These are phyloP conservation scores for Colaptes auratus DNA, from an alignment of 2,113 vertebrate species.

Conservation along the genomic window DNA sequence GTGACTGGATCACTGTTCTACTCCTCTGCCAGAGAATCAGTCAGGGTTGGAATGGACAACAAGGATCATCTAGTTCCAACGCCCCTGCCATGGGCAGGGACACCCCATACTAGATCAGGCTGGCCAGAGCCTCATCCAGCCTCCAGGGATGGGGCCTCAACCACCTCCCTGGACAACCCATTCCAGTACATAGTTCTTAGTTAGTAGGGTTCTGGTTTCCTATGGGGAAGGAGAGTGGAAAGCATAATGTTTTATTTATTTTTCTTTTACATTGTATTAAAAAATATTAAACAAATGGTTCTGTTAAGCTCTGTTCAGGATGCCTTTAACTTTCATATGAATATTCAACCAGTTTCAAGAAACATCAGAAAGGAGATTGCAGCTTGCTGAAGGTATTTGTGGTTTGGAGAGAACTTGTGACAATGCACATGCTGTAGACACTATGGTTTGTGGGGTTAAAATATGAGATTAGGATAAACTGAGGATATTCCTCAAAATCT, in stretches of 20 bases:
- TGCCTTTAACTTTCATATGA: neutral
- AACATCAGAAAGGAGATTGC: neutral
- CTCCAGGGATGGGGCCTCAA: too few relatives aligned
- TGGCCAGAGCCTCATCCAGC: too few relatives aligned
- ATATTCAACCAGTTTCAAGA: neutral
- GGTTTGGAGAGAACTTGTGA: neutral
- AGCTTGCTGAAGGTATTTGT: neutral
- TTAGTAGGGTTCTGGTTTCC: neutral
- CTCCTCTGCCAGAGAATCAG: neutral
- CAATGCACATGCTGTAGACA: neutral
- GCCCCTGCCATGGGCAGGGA: too few relatives aligned
- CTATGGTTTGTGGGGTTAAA: neutral
- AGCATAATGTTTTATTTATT: neutral
- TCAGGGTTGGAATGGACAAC: too few relatives aligned
- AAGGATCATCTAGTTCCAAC: too few relatives aligned
- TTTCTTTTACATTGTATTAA: neutral
- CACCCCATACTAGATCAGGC: too few relatives aligned
- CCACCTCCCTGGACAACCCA: too few relatives aligned
- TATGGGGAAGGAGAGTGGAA: neutral
- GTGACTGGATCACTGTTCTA: neutral
- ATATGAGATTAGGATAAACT: neutral
- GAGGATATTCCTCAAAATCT: neutral
- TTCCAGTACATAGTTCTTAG: neutral
- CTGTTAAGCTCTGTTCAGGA: neutral
- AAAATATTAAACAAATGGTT: neutral